Conservation (phyloP, 2,113 vertebrate species). For the Rhinolophus ferrumequinum region DNA sequence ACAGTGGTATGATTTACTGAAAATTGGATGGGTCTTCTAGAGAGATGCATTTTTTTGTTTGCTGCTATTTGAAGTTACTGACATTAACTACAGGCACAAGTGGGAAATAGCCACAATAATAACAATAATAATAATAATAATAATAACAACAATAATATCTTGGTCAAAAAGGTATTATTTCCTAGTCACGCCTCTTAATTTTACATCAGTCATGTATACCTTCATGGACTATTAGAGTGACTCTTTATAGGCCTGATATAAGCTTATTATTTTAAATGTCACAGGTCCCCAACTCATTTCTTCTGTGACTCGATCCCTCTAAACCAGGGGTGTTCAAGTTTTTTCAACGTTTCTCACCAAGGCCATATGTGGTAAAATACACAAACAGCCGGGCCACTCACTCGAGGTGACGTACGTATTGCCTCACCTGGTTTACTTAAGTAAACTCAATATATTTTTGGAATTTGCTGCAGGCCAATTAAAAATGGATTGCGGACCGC, state of each 20-base stretch:
- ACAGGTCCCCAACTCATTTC: background rate
- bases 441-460: too few relatives aligned
- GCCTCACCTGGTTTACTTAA: too few relatives aligned
- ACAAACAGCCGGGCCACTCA: too few relatives aligned
- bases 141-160: background rate
- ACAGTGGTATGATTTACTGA: too few relatives aligned
- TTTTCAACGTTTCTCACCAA: too few relatives aligned
- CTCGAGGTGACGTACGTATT: too few relatives aligned
- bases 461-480: too few relatives aligned
- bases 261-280: background rate
- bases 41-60: background rate
- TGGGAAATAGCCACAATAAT: background rate
- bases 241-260: background rate
- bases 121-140: background rate
- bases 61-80: background rate
- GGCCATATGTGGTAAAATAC: too few relatives aligned
- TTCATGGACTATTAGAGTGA: background rate
- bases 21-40: rapidly evolving
- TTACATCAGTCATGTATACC: background rate
- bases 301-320: background rate
- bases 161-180: background rate
- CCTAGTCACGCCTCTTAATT: background rate
- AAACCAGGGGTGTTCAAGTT: too few relatives aligned
- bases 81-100: background rate
- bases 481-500: too few relatives aligned